A percentile compares a stretch with the other conserved stretches of the same genome.
phyloP scores from a whole-genome alignment of 2,113 vertebrate species.

The Emydocephalus ijimae region DNA sequence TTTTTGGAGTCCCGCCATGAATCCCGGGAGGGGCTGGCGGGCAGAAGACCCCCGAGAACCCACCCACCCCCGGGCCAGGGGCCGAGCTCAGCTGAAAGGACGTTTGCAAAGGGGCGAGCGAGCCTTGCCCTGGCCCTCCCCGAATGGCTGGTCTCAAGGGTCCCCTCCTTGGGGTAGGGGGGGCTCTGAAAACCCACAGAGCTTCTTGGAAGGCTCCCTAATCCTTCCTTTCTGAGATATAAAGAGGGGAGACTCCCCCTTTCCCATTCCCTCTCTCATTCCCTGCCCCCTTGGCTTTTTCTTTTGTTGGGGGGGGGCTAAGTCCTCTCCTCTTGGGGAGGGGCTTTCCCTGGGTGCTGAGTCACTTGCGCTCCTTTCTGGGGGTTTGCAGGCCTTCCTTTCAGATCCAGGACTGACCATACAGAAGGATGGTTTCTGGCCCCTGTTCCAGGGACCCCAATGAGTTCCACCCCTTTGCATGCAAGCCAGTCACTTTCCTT shows the following conservation, averaged over 20 bases:
- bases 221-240: background rate
- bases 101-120: background rate
- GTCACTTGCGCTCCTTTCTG: background rate
- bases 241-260: background rate
- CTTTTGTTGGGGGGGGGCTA: background rate
- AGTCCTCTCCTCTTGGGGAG: background rate
- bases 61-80: background rate
- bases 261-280: background rate
- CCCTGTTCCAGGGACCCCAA: background rate
- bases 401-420: background rate
- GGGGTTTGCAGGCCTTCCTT: background rate
- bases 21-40: background rate
- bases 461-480: background rate
- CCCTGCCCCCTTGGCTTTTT: background rate
- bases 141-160: background rate
- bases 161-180: background rate
- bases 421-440: background rate
- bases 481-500: background rate
- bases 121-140: background rate
- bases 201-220: background rate
- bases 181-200: background rate
- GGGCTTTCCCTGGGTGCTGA: background rate
- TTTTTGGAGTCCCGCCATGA: background rate
- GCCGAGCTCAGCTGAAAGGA: background rate
- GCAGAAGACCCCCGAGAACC: background rate